phyloP scores from a whole-genome alignment of 1,140 invertebrate species.

The Drosophila simulans region DNA sequence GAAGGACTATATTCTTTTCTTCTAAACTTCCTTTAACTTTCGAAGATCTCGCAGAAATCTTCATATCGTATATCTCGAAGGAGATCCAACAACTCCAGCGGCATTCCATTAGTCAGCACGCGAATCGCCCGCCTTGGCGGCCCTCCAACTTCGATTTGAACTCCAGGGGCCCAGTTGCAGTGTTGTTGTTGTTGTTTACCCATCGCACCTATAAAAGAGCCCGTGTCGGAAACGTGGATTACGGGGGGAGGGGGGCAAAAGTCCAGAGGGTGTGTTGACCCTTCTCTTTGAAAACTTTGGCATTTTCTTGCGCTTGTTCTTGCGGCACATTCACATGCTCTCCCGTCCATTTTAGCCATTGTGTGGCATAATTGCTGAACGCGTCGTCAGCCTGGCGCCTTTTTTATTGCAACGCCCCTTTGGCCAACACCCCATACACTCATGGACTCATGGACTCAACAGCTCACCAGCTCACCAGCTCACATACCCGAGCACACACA shows the following conservation, averaged over 20 bases:
- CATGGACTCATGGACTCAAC: not conserved
- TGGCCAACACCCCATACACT: slow-evolving; percentile 24
- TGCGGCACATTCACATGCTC: slow-evolving; percentile 27
- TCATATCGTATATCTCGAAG: not conserved
- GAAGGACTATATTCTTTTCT: not conserved
- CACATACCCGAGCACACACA: not conserved
- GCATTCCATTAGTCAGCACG: slow-evolving; percentile 23
- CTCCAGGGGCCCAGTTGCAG: slow-evolving; percentile 1
- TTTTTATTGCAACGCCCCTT: slow-evolving; percentile 69
- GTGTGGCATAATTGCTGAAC: slow-evolving; percentile 75
- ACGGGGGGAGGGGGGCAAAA: not conserved
- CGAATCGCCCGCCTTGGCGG: slow-evolving; percentile 12
- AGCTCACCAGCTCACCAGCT: not conserved
- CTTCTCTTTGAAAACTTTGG: slow-evolving; percentile 41
- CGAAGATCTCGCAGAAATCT: not conserved
- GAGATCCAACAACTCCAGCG: not conserved
- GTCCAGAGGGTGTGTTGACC: slow-evolving; percentile 53
- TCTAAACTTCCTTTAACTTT: not conserved
- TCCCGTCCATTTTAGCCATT: slow-evolving; percentile 41
- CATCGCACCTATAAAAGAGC: slow-evolving; percentile 65
- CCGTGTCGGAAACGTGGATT: not conserved
- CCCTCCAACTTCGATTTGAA: not conserved
- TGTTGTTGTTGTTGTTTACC: slow-evolving; percentile 60
- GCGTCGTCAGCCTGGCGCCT: slow-evolving; percentile 68
- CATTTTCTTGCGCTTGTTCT: slow-evolving; percentile 39